These are phyloP conservation scores for Helicorthomorpha holstii DNA, from an alignment of 1,140 invertebrate species.

Conservation along the genomic window DNA sequence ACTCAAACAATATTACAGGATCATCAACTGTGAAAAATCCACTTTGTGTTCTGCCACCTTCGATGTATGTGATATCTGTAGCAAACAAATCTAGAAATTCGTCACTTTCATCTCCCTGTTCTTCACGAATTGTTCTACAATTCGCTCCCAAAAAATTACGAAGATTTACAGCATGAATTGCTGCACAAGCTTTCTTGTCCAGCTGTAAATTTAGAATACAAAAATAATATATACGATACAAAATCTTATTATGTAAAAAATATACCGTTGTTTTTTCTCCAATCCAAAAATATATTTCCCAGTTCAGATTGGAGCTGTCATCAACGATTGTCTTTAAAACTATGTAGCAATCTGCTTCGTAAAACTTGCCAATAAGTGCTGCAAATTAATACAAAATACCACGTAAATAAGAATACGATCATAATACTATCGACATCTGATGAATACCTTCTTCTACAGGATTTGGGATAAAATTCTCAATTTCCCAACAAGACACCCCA, in stretches of 20 bases:
- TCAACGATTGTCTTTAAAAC: slow-evolving; percentile 81
- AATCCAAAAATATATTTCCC: slow-evolving; percentile 99
- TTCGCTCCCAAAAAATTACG: slow-evolving; percentile 88
- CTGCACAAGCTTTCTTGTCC: slow-evolving; percentile 95
- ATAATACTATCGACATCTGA: no score
- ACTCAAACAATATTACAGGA: slow-evolving; percentile 33
- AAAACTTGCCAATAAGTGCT: slow-evolving; percentile 92
- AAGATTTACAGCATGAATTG: slow-evolving; percentile 97
- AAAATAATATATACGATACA: slow-evolving; percentile 1
- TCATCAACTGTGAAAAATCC: slow-evolving; percentile 98
- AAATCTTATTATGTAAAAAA: slow-evolving; percentile 4
- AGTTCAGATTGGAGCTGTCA: slow-evolving; percentile 62
- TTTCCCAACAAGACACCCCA: slow-evolving; percentile 80
- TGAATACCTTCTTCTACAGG: slow-evolving; percentile 38
- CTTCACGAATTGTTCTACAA: slow-evolving; percentile 92
- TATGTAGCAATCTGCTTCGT: slow-evolving; percentile 98
- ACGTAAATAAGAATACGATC: no score
- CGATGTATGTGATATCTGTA: slow-evolving; percentile 83
- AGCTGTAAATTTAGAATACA: slow-evolving; percentile 35
- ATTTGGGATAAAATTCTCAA: slow-evolving; percentile 96
- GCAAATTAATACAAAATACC: slow-evolving; percentile 26
- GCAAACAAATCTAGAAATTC: slow-evolving; percentile 90
- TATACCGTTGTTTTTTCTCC: slow-evolving; percentile 82
- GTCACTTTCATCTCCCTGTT: slow-evolving; percentile 88
- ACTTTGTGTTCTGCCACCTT: slow-evolving; percentile 87